phyloP scores from a whole-genome alignment of 2,888 invertebrate genomes.

The Bibio marci region DNA sequence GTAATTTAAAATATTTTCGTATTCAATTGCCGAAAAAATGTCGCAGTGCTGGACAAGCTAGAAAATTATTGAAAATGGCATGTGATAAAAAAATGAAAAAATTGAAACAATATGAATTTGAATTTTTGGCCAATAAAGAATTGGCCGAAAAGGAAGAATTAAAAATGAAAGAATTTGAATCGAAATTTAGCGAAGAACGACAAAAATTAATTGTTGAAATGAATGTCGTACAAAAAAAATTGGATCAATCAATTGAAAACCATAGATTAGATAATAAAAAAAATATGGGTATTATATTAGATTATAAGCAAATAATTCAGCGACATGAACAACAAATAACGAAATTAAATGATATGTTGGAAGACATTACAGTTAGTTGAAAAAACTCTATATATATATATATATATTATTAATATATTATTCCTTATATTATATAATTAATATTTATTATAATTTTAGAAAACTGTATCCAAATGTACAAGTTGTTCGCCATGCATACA shows the following conservation, averaged over 20 bases:
- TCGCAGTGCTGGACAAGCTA: slow-evolving; percentile 75
- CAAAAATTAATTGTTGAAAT: slow-evolving; percentile 31
- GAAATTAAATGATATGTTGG: slow-evolving; percentile 37
- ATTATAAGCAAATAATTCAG: slow-evolving; percentile 85
- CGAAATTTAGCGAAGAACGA: slow-evolving; percentile 33
- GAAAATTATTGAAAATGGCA: slow-evolving; percentile 76
- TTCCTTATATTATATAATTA: slow-evolving; percentile 3
- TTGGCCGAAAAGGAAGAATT: slow-evolving; percentile 44
- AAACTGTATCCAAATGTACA: slow-evolving; percentile 36
- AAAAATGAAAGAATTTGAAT: slow-evolving; percentile 50
- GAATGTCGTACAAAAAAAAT: slow-evolving; percentile 52
- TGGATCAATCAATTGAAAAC: slow-evolving; percentile 56
- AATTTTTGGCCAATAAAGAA: slow-evolving; percentile 62
- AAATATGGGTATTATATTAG: slow-evolving; percentile 67
- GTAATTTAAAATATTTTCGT: slow-evolving; percentile 93
- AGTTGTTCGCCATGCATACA: slow-evolving; percentile 25
- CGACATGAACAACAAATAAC: slow-evolving; percentile 68
- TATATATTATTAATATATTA: slow-evolving; percentile 1
- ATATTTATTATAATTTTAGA: slow-evolving; percentile 21
- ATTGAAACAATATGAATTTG: slow-evolving; percentile 86
- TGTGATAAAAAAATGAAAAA: slow-evolving; percentile 86
- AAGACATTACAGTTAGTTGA: slow-evolving; percentile 42
- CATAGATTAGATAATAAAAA: slow-evolving; percentile 54
- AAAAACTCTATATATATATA: not conserved
- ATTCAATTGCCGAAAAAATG: slow-evolving; percentile 94